Conservation (phyloP, 2,113 vertebrate species). For the Pteropus alecto region DNA sequence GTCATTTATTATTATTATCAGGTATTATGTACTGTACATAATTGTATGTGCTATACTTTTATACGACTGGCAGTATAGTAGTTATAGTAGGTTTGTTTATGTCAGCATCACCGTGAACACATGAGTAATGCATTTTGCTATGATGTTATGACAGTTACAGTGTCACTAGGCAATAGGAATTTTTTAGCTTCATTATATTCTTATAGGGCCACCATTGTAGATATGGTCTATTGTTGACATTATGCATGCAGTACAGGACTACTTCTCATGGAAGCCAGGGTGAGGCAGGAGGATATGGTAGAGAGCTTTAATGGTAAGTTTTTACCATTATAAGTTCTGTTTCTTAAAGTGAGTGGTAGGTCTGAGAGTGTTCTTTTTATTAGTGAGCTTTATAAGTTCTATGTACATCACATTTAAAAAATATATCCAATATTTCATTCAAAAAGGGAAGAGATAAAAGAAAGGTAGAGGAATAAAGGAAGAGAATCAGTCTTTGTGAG, state of each 20-base stretch:
- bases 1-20: background rate
- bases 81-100: background rate
- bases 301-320: background rate
- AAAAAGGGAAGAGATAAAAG: background rate
- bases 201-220: background rate
- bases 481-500: background rate
- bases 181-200: background rate
- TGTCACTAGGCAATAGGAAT: background rate
- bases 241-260: background rate
- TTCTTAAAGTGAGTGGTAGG: background rate
- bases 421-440: background rate
- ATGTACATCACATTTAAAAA: background rate
- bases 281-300: background rate
- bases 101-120: background rate
- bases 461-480: background rate
- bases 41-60: background rate
- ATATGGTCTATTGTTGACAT: background rate
- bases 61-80: background rate
- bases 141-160: no score
- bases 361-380: slow-evolving; percentile 13
- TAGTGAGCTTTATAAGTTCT: background rate
- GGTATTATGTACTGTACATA: background rate
- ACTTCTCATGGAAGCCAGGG: background rate
- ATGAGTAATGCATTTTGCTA: background rate
- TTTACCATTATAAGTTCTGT: background rate